Evolutionary conservation across 2,797 vertebrate species (phyloP).

Genomic region (Hephaestus fuliginosus): DNA sequence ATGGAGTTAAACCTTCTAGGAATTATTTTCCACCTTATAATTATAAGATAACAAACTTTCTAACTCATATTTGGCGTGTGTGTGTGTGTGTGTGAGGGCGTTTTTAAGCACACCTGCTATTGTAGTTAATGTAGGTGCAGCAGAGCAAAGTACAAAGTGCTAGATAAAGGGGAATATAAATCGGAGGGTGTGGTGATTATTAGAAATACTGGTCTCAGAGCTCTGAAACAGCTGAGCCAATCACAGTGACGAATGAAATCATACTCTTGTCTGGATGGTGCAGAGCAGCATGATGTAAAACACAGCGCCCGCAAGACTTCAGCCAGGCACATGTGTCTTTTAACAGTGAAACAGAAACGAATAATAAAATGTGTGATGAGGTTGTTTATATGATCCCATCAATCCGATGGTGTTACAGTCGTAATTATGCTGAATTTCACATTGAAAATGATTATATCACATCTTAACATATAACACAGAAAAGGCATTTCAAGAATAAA

Average conservation of each 20-base stretch:
- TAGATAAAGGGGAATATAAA: background rate
- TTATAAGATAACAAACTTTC: conserved; percentile 13
- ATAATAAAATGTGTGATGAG: background rate
- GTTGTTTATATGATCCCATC: background rate
- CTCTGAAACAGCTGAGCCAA: background rate
- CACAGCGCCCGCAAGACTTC: background rate
- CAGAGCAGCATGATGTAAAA: background rate
- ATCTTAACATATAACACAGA: background rate
- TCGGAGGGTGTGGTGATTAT: background rate
- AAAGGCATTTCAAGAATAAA: too few relatives aligned
- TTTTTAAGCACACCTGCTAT: background rate
- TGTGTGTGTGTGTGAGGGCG: background rate
- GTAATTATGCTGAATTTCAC: background rate
- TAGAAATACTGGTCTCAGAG: background rate
- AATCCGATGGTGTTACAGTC: too few relatives aligned
- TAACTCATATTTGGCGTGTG: background rate
- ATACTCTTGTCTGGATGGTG: background rate
- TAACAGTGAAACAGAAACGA: background rate
- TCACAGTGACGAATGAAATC: background rate
- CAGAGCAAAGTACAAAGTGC: background rate
- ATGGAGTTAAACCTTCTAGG: background rate
- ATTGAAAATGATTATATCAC: background rate
- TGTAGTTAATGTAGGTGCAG: background rate
- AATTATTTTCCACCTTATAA: conserved; percentile 2
- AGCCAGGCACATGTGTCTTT: background rate